Evolutionary conservation across 2,797 vertebrate genomes (phyloP).

Genomic region (Crax fasciolata): DNA sequence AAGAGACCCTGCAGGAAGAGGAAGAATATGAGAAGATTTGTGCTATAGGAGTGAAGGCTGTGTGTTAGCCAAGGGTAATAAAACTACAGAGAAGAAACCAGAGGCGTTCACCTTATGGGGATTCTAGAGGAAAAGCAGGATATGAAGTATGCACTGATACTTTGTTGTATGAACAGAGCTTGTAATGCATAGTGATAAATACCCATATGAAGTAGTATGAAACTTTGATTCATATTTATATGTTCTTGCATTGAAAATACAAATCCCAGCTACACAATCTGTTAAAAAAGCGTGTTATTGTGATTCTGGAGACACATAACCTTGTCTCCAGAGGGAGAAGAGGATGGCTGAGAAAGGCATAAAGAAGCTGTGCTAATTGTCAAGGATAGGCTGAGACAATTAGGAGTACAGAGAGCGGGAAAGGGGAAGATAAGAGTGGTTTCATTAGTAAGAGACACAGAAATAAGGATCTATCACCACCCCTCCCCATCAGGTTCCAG

Average conservation of each 20-base stretch:
- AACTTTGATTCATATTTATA: background rate
- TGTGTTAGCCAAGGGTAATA: conserved; percentile 1
- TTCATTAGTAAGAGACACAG: background rate
- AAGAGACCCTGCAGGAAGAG: conserved; percentile 9
- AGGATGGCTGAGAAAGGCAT: background rate
- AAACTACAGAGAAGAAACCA: background rate
- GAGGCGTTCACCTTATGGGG: background rate
- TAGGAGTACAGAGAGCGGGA: background rate
- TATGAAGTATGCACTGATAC: background rate
- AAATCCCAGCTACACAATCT: background rate
- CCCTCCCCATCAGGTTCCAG: background rate
- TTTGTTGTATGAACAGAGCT: background rate
- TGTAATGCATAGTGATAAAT: background rate
- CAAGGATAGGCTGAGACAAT: background rate
- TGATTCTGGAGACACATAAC: background rate
- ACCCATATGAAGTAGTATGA: background rate
- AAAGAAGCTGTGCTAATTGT: background rate
- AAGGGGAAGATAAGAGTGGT: background rate
- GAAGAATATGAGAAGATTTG: background rate
- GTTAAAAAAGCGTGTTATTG: background rate
- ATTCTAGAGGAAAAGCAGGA: background rate
- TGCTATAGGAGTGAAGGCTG: background rate
- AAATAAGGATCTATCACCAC: background rate
- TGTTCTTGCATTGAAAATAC: background rate
- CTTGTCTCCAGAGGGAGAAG: background rate